phyloP scores from a whole-genome alignment of 2,888 invertebrate genomes.

The Heliconius charithonia region DNA sequence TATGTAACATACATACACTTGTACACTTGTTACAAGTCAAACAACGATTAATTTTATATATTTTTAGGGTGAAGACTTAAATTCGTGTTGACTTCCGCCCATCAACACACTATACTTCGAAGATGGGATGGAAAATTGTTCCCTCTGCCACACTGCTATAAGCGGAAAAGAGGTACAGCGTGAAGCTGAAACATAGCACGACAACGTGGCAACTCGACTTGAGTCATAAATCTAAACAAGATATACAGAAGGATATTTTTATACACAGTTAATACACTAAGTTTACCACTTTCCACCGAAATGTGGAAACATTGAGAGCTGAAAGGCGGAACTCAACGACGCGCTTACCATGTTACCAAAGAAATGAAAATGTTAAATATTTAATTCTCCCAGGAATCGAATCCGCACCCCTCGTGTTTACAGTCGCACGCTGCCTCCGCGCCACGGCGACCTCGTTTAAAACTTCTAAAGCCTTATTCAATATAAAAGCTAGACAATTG shows the following conservation, averaged over 20 bases:
- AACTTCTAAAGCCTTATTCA: constrained; percentile 10
- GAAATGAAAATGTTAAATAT: not conserved
- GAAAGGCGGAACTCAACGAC: not conserved
- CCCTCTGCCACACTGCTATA: not conserved
- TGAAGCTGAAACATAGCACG: no score
- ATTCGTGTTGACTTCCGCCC: no score
- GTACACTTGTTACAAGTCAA: not conserved
- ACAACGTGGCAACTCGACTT: no score
- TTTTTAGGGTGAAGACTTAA: no score
- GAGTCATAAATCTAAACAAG: not conserved
- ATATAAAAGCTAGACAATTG: constrained; percentile 33
- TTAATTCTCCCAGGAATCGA: not conserved
- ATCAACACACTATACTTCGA: no score
- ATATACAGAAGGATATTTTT: not conserved
- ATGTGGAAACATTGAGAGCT: no score
- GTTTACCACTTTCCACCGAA: no score
- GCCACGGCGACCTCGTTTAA: not conserved
- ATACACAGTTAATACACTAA: no score
- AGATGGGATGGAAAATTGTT: no score
- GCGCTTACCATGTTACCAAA: not conserved
- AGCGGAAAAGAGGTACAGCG: no score
- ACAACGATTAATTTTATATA: no score
- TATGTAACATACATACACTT: constrained; percentile 1
- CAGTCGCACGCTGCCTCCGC: not conserved
- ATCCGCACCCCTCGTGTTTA: not conserved